Evolutionary conservation across 2,888 invertebrate species (phyloP).

Genomic region (Drosophila pseudotakahashii): DNA sequence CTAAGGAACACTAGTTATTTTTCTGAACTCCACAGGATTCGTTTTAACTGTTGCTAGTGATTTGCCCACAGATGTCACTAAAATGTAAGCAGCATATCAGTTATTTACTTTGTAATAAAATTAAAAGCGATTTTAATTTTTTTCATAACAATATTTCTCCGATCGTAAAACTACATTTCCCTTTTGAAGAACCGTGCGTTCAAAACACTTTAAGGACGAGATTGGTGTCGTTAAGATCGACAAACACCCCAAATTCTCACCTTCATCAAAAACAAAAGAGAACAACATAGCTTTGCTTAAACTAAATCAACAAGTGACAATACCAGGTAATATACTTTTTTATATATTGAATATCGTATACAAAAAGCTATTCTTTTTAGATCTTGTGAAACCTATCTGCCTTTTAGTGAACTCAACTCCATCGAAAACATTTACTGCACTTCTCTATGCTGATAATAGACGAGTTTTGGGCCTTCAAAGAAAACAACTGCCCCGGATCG

Average conservation of each 20-base stretch:
- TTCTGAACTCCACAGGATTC: neutral
- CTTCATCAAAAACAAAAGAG: neutral
- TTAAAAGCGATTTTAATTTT: too few species aligned
- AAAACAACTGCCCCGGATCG: neutral
- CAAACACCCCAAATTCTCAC: neutral
- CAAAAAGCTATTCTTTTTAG: neutral
- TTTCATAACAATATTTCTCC: too few species aligned
- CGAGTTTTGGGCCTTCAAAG: neutral
- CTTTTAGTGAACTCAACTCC: neutral
- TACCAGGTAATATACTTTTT: neutral
- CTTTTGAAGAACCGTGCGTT: neutral
- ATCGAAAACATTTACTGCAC: neutral
- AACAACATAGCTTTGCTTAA: neutral
- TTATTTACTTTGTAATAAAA: too few species aligned
- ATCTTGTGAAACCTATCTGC: neutral
- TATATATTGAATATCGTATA: neutral
- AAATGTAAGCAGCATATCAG: neutral
- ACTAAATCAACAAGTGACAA: neutral
- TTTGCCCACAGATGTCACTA: neutral
- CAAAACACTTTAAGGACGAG: neutral
- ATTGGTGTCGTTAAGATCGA: neutral
- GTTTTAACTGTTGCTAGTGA: neutral
- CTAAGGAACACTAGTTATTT: neutral
- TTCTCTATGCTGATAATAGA: neutral
- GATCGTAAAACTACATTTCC: neutral